phyloP scores from a whole-genome alignment of 1,140 invertebrate genomes.

The Coelopa frigida region DNA sequence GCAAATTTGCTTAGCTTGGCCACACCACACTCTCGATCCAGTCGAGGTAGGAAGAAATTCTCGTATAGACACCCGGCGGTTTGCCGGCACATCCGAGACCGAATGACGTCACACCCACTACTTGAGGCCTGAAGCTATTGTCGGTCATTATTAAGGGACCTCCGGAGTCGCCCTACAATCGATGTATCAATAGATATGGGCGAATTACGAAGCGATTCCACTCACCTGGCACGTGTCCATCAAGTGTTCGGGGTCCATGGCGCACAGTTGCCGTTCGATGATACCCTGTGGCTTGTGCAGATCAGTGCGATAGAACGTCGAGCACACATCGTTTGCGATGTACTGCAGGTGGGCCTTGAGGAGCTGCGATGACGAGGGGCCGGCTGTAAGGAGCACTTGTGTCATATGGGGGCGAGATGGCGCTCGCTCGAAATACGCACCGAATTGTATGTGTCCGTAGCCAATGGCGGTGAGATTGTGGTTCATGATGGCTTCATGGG shows the following conservation, averaged over 20 bases:
- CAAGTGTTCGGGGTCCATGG: conserved; percentile 7
- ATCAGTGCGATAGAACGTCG: neutral
- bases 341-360: conserved; percentile 7
- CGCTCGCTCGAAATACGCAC: neutral
- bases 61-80: conserved; percentile 46
- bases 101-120: conserved; percentile 38
- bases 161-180: conserved; percentile 24
- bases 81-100: conserved; percentile 31
- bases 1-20: conserved; percentile 1
- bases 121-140: conserved; percentile 22
- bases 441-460: conserved; percentile 21
- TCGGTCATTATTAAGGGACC: conserved; percentile 19
- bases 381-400: conserved; percentile 1
- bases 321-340: conserved; percentile 5
- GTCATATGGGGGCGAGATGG: neutral
- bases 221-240: conserved; percentile 17
- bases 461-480: conserved; percentile 8
- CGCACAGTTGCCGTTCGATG: conserved; percentile 14
- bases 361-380: neutral
- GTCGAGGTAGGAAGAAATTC: conserved; percentile 44
- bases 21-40: conserved; percentile 47
- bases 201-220: neutral
- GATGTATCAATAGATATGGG: neutral
- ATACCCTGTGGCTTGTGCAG: conserved; percentile 9
- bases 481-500: neutral